A percentile compares a stretch with the other conserved stretches of the same genome.
phyloP scores from a whole-genome alignment of 2,888 invertebrate genomes.

The Tipula helvola region DNA sequence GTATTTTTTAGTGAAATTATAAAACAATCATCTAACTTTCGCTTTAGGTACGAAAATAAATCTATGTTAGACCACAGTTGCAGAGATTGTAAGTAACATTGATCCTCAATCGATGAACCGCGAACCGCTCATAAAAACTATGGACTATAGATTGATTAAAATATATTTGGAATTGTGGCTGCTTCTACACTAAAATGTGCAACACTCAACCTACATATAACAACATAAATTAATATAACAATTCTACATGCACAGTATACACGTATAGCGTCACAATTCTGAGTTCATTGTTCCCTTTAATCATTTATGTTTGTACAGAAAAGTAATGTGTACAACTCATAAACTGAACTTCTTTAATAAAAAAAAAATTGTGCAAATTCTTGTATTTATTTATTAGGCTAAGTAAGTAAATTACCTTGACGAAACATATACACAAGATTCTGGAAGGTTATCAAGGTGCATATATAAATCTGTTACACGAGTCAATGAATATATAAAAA shows the following conservation, averaged over 20 bases:
- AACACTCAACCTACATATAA: too few relatives aligned
- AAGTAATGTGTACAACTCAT: neutral
- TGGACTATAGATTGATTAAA: too few relatives aligned
- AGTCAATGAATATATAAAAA: neutral
- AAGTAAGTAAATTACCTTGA: neutral
- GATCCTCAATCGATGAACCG: neutral
- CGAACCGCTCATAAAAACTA: too few relatives aligned
- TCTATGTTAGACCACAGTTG: too few relatives aligned
- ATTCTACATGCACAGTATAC: neutral
- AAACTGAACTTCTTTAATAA: neutral
- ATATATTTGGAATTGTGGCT: too few relatives aligned
- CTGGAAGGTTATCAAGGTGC: neutral
- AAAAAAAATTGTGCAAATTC: neutral
- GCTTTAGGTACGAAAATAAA: neutral
- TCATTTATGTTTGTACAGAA: neutral
- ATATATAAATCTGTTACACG: neutral
- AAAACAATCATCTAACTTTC: neutral
- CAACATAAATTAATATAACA: neutral
- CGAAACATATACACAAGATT: neutral
- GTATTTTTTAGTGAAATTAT: neutral
- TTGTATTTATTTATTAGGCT: neutral
- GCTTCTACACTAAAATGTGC: too few relatives aligned
- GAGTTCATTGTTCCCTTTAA: neutral
- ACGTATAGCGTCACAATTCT: neutral
- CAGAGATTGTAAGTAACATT: neutral